Conservation (phyloP, 2,113 vertebrate genomes). For the Eclectus roratus region DNA sequence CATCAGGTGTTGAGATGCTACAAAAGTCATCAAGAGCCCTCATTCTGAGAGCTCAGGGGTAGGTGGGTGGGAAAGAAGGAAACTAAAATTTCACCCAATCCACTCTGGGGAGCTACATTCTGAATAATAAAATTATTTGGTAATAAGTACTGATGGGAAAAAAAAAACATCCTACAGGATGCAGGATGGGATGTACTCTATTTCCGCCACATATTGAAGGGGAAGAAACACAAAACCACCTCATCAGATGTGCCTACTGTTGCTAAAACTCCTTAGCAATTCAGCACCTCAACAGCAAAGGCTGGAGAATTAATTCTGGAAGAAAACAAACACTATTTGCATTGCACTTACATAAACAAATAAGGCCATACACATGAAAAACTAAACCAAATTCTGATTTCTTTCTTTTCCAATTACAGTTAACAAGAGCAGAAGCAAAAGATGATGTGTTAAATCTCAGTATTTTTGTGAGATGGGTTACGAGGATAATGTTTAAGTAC, state of each 20-base stretch:
- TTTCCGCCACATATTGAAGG: neutral
- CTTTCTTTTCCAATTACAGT: neutral
- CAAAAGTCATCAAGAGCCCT: conserved; percentile 5
- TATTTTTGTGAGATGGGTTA: neutral
- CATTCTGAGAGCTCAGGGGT: neutral
- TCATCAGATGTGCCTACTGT: neutral
- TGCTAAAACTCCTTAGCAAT: neutral
- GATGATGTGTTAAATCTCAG: neutral
- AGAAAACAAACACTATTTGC: neutral
- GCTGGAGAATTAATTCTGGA: neutral
- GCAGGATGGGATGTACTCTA: neutral
- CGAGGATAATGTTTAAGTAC: neutral
- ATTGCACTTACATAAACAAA: neutral
- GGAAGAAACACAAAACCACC: neutral
- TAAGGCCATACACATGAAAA: neutral
- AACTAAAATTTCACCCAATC: neutral
- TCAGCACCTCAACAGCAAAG: neutral
- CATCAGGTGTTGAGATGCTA: conserved; percentile 18
- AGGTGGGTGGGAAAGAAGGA: neutral
- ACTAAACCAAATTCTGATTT: neutral
- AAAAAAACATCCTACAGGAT: neutral
- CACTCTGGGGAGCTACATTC: neutral
- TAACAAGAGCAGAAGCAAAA: neutral
- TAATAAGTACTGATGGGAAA: neutral
- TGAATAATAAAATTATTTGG: neutral